phyloP scores from a whole-genome alignment of 2,888 invertebrate species.

The Crematogaster levior region DNA sequence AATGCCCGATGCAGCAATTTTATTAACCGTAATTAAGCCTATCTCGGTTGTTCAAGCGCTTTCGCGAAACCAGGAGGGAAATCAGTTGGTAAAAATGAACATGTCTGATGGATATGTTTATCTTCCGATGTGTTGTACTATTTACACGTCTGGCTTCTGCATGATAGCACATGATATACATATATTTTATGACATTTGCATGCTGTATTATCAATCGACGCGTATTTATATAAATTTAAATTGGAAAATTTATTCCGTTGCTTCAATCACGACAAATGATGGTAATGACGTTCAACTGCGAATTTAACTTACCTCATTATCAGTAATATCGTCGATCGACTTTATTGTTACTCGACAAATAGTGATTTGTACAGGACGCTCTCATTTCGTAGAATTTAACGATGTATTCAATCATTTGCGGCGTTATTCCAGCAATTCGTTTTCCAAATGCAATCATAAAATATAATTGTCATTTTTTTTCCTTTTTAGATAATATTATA shows the following conservation, averaged over 20 bases:
- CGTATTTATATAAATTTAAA: constrained; percentile 40
- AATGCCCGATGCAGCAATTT: constrained; percentile 53
- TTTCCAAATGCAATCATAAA: not conserved
- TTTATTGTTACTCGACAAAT: constrained; percentile 30
- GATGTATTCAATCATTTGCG: constrained; percentile 23
- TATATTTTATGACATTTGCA: not conserved
- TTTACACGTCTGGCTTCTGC: constrained; percentile 13
- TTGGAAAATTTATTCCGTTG: constrained; percentile 27
- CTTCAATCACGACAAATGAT: constrained; percentile 41
- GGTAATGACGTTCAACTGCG: constrained; percentile 31
- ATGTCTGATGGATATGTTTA: constrained; percentile 23
- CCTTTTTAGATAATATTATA: not conserved
- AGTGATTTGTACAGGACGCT: not conserved
- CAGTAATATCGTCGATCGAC: constrained; percentile 39
- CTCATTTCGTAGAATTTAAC: constrained; percentile 17
- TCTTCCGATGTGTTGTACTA: constrained; percentile 1
- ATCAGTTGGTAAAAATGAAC: constrained; percentile 30
- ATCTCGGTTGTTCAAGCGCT: not conserved
- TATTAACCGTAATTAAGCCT: constrained; percentile 51
- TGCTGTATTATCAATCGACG: not conserved
- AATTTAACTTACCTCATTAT: constrained; percentile 41
- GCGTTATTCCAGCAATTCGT: constrained; percentile 3
- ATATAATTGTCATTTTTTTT: not conserved
- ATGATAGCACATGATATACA: constrained; percentile 5
- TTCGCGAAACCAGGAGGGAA: not conserved